These are phyloP conservation scores for Gymnoscopelus braueri DNA, from an alignment of 2,797 vertebrate genomes.

Conservation along the genomic window DNA sequence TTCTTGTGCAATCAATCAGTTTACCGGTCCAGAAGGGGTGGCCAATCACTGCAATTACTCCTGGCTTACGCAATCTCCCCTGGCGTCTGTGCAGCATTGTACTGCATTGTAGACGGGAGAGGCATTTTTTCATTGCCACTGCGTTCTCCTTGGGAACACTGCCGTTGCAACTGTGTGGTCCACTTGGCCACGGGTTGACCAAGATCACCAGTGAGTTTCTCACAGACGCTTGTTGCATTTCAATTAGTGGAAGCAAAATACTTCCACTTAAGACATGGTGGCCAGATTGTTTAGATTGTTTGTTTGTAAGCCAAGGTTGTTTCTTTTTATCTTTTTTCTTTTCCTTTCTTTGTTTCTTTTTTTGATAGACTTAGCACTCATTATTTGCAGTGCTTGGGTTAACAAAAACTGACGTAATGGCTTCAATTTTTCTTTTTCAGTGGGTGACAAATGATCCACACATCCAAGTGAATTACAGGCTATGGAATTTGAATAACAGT, in stretches of 20 bases:
- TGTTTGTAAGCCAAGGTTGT: constrained; percentile 19
- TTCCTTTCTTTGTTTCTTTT: too few species aligned
- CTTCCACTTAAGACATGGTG: constrained; percentile 37
- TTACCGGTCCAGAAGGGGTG: constrained; percentile 23
- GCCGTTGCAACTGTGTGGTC: constrained; percentile 57
- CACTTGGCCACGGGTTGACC: constrained; percentile 45
- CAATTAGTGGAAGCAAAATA: constrained; percentile 62
- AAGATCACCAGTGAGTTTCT: constrained; percentile 58
- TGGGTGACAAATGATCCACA: constrained; percentile 1
- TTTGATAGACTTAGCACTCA: too few species aligned
- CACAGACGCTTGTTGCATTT: constrained; percentile 68
- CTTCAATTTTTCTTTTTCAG: not conserved
- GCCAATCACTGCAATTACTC: constrained; percentile 57
- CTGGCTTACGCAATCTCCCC: constrained; percentile 38
- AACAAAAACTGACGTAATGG: not conserved
- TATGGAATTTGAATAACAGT: not conserved
- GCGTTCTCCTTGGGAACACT: constrained; percentile 70
- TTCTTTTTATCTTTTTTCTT: not conserved
- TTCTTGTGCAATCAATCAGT: constrained; percentile 31
- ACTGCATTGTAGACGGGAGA: constrained; percentile 41
- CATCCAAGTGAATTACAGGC: not conserved
- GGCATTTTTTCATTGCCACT: constrained; percentile 42
- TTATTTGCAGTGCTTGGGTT: too few species aligned
- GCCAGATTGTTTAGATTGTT: constrained; percentile 19
- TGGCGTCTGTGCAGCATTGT: constrained; percentile 56